These are phyloP conservation scores for Archips xylosteana DNA, from an alignment of 2,888 invertebrate species.

Conservation along the genomic window DNA sequence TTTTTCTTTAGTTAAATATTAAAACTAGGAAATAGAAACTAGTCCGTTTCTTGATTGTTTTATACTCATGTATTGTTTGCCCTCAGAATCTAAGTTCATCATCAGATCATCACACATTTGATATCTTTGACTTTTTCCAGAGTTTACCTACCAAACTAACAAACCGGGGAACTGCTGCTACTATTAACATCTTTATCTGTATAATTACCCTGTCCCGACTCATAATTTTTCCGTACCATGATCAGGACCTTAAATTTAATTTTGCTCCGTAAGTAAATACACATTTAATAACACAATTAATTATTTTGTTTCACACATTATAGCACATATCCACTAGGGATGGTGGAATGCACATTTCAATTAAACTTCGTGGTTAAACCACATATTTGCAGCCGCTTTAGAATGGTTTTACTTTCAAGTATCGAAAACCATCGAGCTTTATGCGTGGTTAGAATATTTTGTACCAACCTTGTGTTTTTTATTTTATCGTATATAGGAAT, in stretches of 20 bases:
- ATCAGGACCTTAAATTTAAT: neutral
- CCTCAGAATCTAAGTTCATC: too few species aligned
- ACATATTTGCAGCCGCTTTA: constrained; percentile 29
- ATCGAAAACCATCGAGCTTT: neutral
- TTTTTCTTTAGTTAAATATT: too few species aligned
- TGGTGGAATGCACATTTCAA: constrained; percentile 31
- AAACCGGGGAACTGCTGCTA: too few species aligned
- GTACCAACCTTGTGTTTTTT: neutral
- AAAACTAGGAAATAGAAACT: too few species aligned
- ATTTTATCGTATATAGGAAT: too few species aligned
- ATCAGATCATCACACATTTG: too few species aligned
- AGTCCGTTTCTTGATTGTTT: too few species aligned
- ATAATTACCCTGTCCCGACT: too few species aligned
- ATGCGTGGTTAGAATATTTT: neutral
- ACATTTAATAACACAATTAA: constrained; percentile 26
- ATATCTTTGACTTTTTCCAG: too few species aligned
- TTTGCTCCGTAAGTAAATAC: neutral
- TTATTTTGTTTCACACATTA: constrained; percentile 5
- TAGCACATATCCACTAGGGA: neutral
- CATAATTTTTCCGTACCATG: neutral
- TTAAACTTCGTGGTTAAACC: constrained; percentile 30
- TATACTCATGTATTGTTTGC: too few species aligned
- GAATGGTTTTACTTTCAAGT: constrained; percentile 24
- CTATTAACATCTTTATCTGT: too few species aligned
- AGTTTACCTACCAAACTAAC: too few species aligned